phyloP scores from a whole-genome alignment of 2,888 invertebrate species.

The Coleophora deauratella region DNA sequence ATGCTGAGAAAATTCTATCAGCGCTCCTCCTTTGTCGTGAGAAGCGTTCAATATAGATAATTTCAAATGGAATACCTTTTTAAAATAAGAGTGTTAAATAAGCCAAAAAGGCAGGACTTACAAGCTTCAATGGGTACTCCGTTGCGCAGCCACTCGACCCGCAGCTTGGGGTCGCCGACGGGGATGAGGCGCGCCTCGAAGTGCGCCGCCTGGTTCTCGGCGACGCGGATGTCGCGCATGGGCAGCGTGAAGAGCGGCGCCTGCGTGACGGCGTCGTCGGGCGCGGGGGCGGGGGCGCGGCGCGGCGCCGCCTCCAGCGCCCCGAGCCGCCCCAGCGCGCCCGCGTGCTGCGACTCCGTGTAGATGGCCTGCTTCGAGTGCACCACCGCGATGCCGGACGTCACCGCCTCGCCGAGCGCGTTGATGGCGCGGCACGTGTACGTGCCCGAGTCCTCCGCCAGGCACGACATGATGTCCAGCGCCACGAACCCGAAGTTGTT shows the following conservation, averaged over 20 bases:
- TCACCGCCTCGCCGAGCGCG: slow-evolving; percentile 92
- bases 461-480: slow-evolving; percentile 94
- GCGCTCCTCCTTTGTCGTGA: too few relatives aligned
- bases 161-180: slow-evolving; percentile 93
- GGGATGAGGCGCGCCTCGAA: slow-evolving; percentile 96
- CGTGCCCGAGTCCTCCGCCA: slow-evolving; percentile 96
- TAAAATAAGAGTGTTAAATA: too few relatives aligned
- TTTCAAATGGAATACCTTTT: too few relatives aligned
- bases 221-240: slow-evolving; percentile 87
- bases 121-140: slow-evolving; percentile 93
- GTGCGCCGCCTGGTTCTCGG: slow-evolving; percentile 94
- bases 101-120: slow-evolving; percentile 52
- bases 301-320: slow-evolving; percentile 87
- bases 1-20: too few relatives aligned
- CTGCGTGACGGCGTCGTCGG: slow-evolving; percentile 87
- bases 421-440: slow-evolving; percentile 96
- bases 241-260: slow-evolving; percentile 95
- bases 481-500: slow-evolving; percentile 99
- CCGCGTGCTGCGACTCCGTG: slow-evolving; percentile 90
- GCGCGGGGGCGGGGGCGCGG: slow-evolving; percentile 77
- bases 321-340: slow-evolving; percentile 84
- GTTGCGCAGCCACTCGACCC: slow-evolving; percentile 94
- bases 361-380: slow-evolving; percentile 91
- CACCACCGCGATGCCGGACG: slow-evolving; percentile 89
- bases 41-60: too few relatives aligned